These are phyloP conservation scores for Monarcha castaneiventris DNA, from an alignment of 2,113 vertebrate genomes.

Conservation along the genomic window DNA sequence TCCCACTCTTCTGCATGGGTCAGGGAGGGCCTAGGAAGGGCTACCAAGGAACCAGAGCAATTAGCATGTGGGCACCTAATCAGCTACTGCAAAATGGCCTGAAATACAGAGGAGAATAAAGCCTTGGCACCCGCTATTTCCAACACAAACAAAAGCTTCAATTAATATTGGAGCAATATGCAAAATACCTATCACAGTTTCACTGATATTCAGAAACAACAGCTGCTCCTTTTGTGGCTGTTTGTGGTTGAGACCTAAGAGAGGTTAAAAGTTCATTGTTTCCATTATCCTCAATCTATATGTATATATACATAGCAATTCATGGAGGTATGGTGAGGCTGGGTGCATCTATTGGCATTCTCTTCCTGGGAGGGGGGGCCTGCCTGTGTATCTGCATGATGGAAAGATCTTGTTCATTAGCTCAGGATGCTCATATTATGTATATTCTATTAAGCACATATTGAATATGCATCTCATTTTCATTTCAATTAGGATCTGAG, in stretches of 20 bases:
- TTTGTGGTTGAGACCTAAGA: neutral
- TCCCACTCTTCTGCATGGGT: neutral
- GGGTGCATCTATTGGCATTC: neutral
- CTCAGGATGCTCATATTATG: neutral
- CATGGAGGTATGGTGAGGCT: neutral
- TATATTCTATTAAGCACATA: constrained; percentile 39
- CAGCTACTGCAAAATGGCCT: neutral
- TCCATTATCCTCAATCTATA: neutral
- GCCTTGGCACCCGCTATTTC: neutral
- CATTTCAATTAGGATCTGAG: constrained; percentile 38
- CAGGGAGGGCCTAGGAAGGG: neutral
- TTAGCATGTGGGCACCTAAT: neutral
- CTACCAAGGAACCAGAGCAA: neutral
- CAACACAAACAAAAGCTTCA: neutral
- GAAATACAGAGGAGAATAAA: neutral
- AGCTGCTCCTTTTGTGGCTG: neutral
- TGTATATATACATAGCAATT: neutral
- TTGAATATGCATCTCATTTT: constrained; percentile 35
- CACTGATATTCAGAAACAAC: neutral
- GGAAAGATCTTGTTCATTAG: constrained; percentile 28
- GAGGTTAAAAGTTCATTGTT: neutral
- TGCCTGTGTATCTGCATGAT: neutral
- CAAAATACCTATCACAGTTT: neutral
- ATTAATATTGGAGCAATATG: neutral
- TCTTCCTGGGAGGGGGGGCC: neutral